Percentiles rank a stretch among this genome's conserved stretches.
phyloP scores from a whole-genome alignment of 2,113 vertebrate species.

The Perca flavescens region DNA sequence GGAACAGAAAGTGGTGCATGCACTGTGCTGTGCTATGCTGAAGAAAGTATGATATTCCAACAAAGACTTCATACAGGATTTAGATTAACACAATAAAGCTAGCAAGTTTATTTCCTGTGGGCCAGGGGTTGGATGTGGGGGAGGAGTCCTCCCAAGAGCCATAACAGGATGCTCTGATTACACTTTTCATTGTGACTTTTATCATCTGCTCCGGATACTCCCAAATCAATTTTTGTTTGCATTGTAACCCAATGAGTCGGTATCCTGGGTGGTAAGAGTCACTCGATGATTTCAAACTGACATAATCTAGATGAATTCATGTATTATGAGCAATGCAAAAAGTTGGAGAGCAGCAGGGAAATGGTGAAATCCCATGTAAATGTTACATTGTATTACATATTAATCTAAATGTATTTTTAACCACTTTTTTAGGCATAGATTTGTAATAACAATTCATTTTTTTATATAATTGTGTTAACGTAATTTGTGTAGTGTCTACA shows the following conservation, averaged over 20 bases:
- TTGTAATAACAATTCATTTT: background rate
- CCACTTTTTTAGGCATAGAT: background rate
- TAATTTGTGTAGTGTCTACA: too few relatives aligned
- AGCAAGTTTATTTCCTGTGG: conserved; percentile 58
- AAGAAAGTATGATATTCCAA: conserved; percentile 29
- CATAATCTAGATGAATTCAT: conserved; percentile 24
- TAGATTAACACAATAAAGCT: conserved; percentile 55
- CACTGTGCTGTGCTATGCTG: conserved; percentile 6
- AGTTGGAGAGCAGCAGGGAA: background rate
- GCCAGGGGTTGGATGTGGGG: conserved; percentile 46
- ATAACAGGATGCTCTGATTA: conserved; percentile 50
- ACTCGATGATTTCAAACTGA: conserved; percentile 28
- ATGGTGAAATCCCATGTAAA: background rate
- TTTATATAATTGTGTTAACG: too few relatives aligned
- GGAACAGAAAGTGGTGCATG: conserved; percentile 42
- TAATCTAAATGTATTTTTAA: background rate
- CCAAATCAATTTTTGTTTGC: conserved; percentile 67
- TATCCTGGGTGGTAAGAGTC: conserved; percentile 9
- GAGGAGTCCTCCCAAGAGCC: conserved; percentile 49
- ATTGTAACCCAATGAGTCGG: conserved; percentile 55
- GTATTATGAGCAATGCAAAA: background rate
- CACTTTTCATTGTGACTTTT: conserved; percentile 63
- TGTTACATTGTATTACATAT: background rate
- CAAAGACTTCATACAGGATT: conserved; percentile 38
- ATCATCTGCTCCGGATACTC: conserved; percentile 53